Evolutionary conservation across 2,797 vertebrate genomes (phyloP).

Genomic region (Taeniopygia guttata): DNA sequence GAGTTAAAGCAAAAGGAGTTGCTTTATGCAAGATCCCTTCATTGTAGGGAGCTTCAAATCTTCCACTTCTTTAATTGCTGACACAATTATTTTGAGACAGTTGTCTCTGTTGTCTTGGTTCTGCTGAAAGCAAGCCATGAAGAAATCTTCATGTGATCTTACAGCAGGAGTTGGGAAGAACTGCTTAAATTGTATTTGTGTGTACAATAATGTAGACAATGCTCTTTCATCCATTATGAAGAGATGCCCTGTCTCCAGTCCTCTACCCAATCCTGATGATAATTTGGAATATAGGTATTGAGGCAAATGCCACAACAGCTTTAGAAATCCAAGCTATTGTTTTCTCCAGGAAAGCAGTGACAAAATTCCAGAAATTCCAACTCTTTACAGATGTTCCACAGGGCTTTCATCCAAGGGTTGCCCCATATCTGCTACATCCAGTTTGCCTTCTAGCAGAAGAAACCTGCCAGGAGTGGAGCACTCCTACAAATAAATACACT

Average conservation of each 20-base stretch:
- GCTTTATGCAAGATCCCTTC: not conserved
- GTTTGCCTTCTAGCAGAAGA: not conserved
- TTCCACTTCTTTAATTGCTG: not conserved
- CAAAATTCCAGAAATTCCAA: not conserved
- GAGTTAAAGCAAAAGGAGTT: not conserved
- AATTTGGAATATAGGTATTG: not conserved
- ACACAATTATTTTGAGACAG: not conserved
- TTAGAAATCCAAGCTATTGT: not conserved
- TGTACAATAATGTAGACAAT: not conserved
- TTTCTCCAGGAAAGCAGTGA: not conserved
- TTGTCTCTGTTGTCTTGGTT: not conserved
- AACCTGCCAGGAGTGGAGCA: not conserved
- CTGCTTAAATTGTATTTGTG: not conserved
- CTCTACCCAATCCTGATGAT: not conserved
- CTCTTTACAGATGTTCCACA: not conserved
- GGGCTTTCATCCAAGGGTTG: not conserved
- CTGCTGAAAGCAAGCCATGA: not conserved
- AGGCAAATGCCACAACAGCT: not conserved
- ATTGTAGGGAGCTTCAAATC: not conserved
- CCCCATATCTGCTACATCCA: rapidly evolving
- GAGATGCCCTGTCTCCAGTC: not conserved
- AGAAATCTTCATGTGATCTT: not conserved
- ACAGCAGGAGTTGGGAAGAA: not conserved
- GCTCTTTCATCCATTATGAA: not conserved
- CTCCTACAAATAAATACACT: not conserved